These are phyloP conservation scores for Protomyctophum bolini DNA, from an alignment of 2,113 vertebrate genomes.

Conservation along the genomic window DNA sequence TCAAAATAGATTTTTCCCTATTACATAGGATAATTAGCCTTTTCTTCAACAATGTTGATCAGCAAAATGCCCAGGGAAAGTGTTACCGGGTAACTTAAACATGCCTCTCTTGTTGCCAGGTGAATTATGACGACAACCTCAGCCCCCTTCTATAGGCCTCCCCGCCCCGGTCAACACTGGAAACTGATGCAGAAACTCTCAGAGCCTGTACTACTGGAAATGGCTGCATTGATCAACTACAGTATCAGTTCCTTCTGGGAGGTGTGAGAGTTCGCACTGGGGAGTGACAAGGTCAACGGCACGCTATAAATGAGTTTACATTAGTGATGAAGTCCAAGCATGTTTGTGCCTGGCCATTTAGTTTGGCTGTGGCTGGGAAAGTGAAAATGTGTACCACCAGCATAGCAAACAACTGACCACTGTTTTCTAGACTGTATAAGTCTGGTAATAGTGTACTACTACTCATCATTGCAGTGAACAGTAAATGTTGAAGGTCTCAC, in stretches of 20 bases:
- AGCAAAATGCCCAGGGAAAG: background rate
- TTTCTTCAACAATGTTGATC: no score
- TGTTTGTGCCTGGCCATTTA: slow-evolving; percentile 43
- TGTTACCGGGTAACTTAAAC: background rate
- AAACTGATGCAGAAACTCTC: slow-evolving; percentile 5
- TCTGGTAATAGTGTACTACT: slow-evolving; percentile 3
- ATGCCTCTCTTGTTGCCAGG: background rate
- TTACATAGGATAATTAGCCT: no score
- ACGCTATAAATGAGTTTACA: slow-evolving; percentile 38
- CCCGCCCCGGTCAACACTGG: background rate
- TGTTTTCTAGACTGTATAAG: background rate
- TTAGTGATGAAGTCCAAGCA: slow-evolving; percentile 44
- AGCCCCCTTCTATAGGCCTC: background rate
- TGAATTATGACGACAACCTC: background rate
- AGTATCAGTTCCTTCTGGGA: slow-evolving; percentile 30
- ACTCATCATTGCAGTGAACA: background rate
- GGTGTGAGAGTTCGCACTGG: slow-evolving; percentile 52
- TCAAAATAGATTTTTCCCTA: no score
- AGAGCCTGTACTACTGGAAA: slow-evolving; percentile 43
- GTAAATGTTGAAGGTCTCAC: background rate
- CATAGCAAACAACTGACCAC: slow-evolving; percentile 11
- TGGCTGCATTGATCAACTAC: slow-evolving; percentile 11
- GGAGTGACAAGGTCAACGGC: slow-evolving; percentile 39
- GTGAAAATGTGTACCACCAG: slow-evolving; percentile 18
- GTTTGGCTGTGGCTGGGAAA: slow-evolving; percentile 26